Evolutionary conservation across 2,888 invertebrate genomes (phyloP).

Genomic region (Napeogenes sylphis): DNA sequence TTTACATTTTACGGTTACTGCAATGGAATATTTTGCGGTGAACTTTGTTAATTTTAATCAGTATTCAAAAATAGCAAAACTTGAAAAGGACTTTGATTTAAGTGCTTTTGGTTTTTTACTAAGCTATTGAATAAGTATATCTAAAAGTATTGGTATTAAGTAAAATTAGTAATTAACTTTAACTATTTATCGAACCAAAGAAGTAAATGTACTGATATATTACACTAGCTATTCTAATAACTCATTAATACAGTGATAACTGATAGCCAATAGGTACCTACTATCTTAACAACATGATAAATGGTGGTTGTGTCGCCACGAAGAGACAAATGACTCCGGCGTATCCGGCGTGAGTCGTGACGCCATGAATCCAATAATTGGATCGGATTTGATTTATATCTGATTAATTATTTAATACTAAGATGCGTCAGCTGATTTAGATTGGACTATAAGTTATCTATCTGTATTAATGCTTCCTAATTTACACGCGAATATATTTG

Average conservation of each 20-base stretch:
- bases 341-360: neutral
- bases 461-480: conserved; percentile 1
- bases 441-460: neutral
- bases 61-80: too few relatives aligned
- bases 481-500: neutral
- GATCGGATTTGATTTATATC: conserved; percentile 25
- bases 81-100: too few relatives aligned
- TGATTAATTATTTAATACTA: conserved; percentile 20
- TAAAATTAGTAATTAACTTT: too few relatives aligned
- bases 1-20: too few relatives aligned
- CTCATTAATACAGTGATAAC: neutral
- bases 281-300: conserved; percentile 1
- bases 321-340: conserved; percentile 3
- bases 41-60: too few relatives aligned
- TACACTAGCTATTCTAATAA: too few relatives aligned
- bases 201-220: too few relatives aligned
- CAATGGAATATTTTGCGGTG: too few relatives aligned
- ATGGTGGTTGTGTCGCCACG: neutral
- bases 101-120: too few relatives aligned
- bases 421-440: conserved; percentile 12
- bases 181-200: too few relatives aligned
- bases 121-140: too few relatives aligned
- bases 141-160: too few relatives aligned
- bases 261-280: neutral
- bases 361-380: conserved; percentile 17